Conservation (phyloP, 2,888 invertebrate species). For the Cerastoderma edule region DNA sequence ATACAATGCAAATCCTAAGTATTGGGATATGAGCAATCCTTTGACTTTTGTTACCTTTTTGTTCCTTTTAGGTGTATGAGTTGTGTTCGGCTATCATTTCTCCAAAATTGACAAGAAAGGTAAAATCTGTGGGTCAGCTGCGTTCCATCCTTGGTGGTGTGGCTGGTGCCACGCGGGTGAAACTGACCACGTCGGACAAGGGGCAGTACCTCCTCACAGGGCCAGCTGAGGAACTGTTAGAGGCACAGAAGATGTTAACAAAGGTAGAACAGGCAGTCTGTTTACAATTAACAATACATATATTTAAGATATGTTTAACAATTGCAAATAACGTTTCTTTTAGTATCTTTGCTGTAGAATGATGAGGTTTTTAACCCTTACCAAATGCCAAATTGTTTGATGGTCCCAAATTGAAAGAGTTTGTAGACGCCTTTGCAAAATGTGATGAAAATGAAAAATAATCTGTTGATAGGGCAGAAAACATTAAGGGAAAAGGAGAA, state of each 20-base stretch:
- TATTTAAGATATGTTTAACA: no score
- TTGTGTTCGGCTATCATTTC: constrained; percentile 62
- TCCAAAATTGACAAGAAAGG: constrained; percentile 38
- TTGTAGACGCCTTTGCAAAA: neutral
- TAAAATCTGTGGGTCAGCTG: constrained; percentile 37
- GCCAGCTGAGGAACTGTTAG: constrained; percentile 41
- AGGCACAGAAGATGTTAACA: constrained; percentile 40
- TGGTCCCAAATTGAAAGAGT: no score
- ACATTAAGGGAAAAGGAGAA: no score
- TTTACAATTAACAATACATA: no score
- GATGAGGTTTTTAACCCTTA: neutral
- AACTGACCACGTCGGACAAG: constrained; percentile 44
- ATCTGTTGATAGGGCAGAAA: no score
- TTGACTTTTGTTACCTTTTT: neutral
- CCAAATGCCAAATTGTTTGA: no score
- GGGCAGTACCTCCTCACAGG: constrained; percentile 51
- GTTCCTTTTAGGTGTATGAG: constrained; percentile 62
- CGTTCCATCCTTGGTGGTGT: constrained; percentile 60
- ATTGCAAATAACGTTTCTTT: no score
- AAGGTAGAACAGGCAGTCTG: constrained; percentile 27
- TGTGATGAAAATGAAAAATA: neutral
- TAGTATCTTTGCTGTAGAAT: no score
- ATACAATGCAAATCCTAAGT: no score
- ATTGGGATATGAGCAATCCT: no score
- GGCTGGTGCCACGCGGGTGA: constrained; percentile 51